Percentiles rank a stretch among this genome's conserved stretches.
These are phyloP conservation scores for Mohoua ochrocephala DNA, from an alignment of 2,113 vertebrate genomes.

Conservation along the genomic window DNA sequence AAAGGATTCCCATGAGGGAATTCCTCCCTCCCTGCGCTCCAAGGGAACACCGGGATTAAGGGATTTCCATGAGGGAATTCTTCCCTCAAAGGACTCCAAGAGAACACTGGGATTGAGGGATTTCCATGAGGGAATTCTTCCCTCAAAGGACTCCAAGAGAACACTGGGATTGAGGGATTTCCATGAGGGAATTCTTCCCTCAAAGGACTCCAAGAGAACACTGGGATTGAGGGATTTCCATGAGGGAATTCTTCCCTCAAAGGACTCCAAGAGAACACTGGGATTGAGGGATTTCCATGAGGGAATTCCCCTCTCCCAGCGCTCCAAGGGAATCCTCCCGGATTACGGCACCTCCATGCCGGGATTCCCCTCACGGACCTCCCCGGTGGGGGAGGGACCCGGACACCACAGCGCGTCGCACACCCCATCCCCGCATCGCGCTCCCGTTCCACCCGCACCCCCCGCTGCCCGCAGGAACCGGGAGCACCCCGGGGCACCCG, in stretches of 20 bases:
- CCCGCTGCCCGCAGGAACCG: too few relatives aligned
- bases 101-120: fast-evolving
- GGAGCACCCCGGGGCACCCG: fast-evolving
- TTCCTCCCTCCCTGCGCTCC: too few relatives aligned
- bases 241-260: fast-evolving
- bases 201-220: fast-evolving
- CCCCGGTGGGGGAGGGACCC: not conserved
- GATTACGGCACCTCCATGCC: fast-evolving
- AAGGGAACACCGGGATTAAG: fast-evolving
- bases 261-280: not conserved
- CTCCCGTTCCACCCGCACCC: fast-evolving
- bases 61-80: not conserved
- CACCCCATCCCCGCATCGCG: fast-evolving
- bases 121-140: fast-evolving
- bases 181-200: not conserved
- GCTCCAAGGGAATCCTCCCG: fast-evolving
- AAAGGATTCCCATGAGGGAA: too few relatives aligned
- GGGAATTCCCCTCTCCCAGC: not conserved
- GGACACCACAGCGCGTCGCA: not conserved
- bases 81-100: fast-evolving
- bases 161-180: fast-evolving
- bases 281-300: too few relatives aligned
- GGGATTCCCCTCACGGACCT: too few relatives aligned
- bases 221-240: too few relatives aligned
- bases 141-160: fast-evolving